Percentiles rank a stretch among this genome's conserved stretches.
Evolutionary conservation across 2,888 invertebrate species (phyloP).

Genomic region (Cryptophagus acutangulus): DNA sequence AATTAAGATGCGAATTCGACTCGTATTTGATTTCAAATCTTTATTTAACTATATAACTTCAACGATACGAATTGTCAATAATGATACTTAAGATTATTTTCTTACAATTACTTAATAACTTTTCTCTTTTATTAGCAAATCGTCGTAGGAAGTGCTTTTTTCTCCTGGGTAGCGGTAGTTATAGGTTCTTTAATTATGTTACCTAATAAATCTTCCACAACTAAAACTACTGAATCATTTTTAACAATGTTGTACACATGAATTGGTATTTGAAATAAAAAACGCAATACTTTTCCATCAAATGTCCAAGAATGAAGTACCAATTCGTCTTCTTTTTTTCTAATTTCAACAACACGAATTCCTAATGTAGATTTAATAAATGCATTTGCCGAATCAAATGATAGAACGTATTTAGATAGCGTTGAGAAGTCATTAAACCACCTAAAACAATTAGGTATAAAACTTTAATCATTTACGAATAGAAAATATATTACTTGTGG

Average conservation of each 20-base stretch:
- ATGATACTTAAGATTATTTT: too few species aligned
- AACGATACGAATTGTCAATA: too few species aligned
- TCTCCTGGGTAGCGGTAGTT: too few species aligned
- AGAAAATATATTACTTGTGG: constrained; percentile 51
- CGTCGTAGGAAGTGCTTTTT: too few species aligned
- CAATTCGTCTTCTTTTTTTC: constrained; percentile 57
- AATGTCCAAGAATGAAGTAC: constrained; percentile 62
- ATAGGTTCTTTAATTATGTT: constrained; percentile 60
- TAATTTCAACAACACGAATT: constrained; percentile 62
- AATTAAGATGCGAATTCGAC: too few species aligned
- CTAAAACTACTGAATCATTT: constrained; percentile 46
- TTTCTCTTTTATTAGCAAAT: too few species aligned
- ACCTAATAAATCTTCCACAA: constrained; percentile 64
- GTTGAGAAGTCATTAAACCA: constrained; percentile 48
- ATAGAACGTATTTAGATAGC: constrained; percentile 21
- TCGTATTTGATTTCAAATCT: too few species aligned
- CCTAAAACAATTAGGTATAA: constrained; percentile 34
- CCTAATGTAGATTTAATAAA: constrained; percentile 60
- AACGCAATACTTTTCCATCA: constrained; percentile 54
- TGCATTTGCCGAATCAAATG: constrained; percentile 35
- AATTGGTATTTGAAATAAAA: constrained; percentile 55
- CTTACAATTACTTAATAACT: too few species aligned
- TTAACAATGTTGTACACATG: constrained; percentile 50
- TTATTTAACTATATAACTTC: too few species aligned
- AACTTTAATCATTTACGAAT: constrained; percentile 3